Conservation (phyloP, 2,888 invertebrate genomes). For the Azorinus chamasolen region DNA sequence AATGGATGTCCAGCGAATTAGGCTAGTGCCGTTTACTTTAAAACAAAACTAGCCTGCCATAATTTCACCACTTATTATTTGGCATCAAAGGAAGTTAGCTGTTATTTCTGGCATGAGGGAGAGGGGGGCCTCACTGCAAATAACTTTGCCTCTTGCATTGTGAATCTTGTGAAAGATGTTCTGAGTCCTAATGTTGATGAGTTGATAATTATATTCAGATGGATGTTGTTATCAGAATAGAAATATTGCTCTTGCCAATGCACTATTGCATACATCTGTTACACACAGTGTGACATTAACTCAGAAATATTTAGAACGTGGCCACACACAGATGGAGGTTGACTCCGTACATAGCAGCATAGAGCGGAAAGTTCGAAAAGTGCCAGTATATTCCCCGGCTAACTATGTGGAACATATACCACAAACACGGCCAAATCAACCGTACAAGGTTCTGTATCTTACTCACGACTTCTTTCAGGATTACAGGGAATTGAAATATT, state of each 20-base stretch:
- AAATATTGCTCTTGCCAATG: slow-evolving; percentile 37
- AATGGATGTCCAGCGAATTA: too few species aligned
- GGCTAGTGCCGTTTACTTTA: slow-evolving; percentile 55
- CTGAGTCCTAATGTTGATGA: slow-evolving; percentile 14
- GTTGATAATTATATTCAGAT: slow-evolving; percentile 55
- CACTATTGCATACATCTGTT: too few species aligned
- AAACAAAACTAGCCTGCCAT: slow-evolving; percentile 57
- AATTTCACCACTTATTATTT: slow-evolving; percentile 55
- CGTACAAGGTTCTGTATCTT: slow-evolving; percentile 34
- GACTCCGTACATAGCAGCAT: slow-evolving; percentile 59
- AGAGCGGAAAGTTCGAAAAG: too few species aligned
- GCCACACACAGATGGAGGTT: slow-evolving; percentile 53
- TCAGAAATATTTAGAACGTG: slow-evolving; percentile 44
- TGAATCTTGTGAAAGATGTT: too few species aligned
- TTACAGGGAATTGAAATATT: slow-evolving; percentile 26
- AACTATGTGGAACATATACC: too few species aligned
- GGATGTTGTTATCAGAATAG: slow-evolving; percentile 57
- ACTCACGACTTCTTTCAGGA: slow-evolving; percentile 29
- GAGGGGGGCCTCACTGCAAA: slow-evolving; percentile 28
- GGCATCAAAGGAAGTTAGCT: too few species aligned
- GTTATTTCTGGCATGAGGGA: slow-evolving; percentile 63
- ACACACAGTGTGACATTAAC: background rate
- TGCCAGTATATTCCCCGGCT: too few species aligned
- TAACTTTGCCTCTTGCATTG: too few species aligned
- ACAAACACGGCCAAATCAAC: background rate